These are phyloP conservation scores for Polymixis lichenea DNA, from an alignment of 2,888 invertebrate genomes.

Conservation along the genomic window DNA sequence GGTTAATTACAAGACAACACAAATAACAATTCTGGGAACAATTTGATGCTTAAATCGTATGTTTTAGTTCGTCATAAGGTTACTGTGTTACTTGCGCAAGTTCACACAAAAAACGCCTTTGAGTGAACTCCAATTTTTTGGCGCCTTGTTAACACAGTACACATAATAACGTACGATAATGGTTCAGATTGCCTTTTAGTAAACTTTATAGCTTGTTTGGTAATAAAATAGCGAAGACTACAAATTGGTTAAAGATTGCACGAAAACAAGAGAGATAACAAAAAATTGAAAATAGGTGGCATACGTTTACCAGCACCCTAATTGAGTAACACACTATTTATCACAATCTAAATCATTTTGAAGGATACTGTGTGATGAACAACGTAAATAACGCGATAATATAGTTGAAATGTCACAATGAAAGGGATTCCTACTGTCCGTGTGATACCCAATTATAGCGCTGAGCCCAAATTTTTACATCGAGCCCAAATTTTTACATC, in stretches of 20 bases:
- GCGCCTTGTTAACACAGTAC: neutral
- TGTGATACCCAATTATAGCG: no score
- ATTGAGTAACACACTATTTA: no score
- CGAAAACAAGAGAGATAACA: neutral
- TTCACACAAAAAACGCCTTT: slow-evolving; percentile 29
- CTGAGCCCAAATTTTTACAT: no score
- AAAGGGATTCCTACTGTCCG: no score
- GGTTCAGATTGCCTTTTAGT: slow-evolving; percentile 14
- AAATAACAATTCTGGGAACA: slow-evolving; percentile 61
- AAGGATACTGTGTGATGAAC: no score
- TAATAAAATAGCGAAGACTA: slow-evolving; percentile 30
- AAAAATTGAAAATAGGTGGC: neutral
- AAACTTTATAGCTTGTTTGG: slow-evolving; percentile 31
- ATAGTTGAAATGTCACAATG: no score
- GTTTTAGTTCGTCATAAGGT: slow-evolving; percentile 35
- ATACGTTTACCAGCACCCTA: neutral
- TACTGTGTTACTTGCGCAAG: slow-evolving; percentile 24
- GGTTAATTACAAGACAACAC: slow-evolving; percentile 36
- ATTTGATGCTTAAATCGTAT: slow-evolving; percentile 30
- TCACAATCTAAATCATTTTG: no score
- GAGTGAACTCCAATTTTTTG: slow-evolving; percentile 18
- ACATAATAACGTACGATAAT: slow-evolving; percentile 28
- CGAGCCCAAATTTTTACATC: no score
- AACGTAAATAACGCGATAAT: no score
- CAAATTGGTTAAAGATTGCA: slow-evolving; percentile 27